Evolutionary conservation across 2,888 invertebrate species (phyloP).

Genomic region (Troglohyphantes excavatus): DNA sequence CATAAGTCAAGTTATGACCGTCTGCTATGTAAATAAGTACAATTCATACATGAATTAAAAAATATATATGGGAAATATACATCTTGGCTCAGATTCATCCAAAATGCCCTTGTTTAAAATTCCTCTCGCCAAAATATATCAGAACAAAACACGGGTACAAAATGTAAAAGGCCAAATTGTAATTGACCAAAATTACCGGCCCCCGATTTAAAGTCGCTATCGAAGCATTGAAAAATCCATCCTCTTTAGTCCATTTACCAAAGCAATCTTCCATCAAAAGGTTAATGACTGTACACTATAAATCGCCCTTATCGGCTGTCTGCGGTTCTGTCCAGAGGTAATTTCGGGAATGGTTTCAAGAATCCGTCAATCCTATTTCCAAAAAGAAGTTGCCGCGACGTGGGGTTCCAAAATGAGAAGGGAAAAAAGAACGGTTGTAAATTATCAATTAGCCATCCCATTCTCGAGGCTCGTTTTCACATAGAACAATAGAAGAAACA

Average conservation of each 20-base stretch:
- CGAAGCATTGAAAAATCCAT: background rate
- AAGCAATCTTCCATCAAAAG: background rate
- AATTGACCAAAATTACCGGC: too few relatives aligned
- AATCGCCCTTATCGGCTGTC: background rate
- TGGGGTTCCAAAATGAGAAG: background rate
- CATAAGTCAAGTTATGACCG: too few relatives aligned
- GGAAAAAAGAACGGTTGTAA: constrained; percentile 43
- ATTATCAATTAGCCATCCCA: constrained; percentile 60
- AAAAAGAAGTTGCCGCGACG: constrained; percentile 7
- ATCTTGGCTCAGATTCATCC: too few relatives aligned
- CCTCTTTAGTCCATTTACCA: background rate
- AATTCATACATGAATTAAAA: too few relatives aligned
- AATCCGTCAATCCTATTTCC: constrained; percentile 14
- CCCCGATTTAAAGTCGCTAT: too few relatives aligned
- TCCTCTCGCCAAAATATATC: too few relatives aligned
- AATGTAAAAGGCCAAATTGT: too few relatives aligned
- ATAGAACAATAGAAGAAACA: constrained; percentile 58
- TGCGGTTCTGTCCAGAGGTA: background rate
- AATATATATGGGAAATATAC: too few relatives aligned
- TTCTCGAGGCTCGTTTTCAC: constrained; percentile 21
- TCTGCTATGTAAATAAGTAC: too few relatives aligned
- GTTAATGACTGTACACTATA: background rate
- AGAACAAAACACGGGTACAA: too few relatives aligned
- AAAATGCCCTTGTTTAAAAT: too few relatives aligned
- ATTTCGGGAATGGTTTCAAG: constrained; percentile 11